Evolutionary conservation across 2,888 invertebrate species (phyloP).

Genomic region (Lutraria lutraria): DNA sequence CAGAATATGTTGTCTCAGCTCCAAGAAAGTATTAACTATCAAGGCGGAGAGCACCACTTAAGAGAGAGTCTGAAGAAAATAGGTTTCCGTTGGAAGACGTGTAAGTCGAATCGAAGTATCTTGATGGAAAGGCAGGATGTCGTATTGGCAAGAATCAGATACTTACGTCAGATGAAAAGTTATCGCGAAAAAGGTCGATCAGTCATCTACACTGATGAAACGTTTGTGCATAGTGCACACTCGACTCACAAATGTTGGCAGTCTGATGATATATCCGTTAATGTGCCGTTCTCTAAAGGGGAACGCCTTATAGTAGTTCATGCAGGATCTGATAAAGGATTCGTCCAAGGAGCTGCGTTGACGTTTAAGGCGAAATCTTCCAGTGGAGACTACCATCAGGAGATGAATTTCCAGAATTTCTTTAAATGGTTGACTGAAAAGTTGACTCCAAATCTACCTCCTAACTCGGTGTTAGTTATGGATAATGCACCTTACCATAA

Average conservation of each 20-base stretch:
- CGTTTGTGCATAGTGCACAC: slow-evolving; percentile 34
- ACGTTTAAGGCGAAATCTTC: slow-evolving; percentile 40
- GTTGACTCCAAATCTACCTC: slow-evolving; percentile 43
- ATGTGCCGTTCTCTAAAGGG: slow-evolving; percentile 29
- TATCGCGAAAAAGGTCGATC: slow-evolving; percentile 19
- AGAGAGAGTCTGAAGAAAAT: neutral
- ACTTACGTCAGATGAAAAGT: slow-evolving; percentile 9
- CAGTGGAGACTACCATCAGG: slow-evolving; percentile 49
- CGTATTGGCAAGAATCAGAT: slow-evolving; percentile 8
- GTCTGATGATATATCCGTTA: neutral
- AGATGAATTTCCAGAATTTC: slow-evolving; percentile 50
- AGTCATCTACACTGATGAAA: slow-evolving; percentile 23
- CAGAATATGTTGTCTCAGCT: neutral
- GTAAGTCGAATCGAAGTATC: slow-evolving; percentile 9
- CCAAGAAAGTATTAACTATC: slow-evolving; percentile 5
- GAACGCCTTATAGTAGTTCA: slow-evolving; percentile 40
- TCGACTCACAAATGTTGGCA: slow-evolving; percentile 25
- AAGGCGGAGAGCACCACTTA: neutral
- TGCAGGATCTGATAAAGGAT: slow-evolving; percentile 30
- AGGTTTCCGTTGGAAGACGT: slow-evolving; percentile 20
- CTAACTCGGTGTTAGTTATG: slow-evolving; percentile 33
- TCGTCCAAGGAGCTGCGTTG: slow-evolving; percentile 21
- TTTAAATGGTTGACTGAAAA: slow-evolving; percentile 46
- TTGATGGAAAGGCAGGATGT: slow-evolving; percentile 27
- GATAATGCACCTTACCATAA: slow-evolving; percentile 53